Evolutionary conservation across 2,888 invertebrate species (phyloP).

Genomic region (Podabrus alpinus): DNA sequence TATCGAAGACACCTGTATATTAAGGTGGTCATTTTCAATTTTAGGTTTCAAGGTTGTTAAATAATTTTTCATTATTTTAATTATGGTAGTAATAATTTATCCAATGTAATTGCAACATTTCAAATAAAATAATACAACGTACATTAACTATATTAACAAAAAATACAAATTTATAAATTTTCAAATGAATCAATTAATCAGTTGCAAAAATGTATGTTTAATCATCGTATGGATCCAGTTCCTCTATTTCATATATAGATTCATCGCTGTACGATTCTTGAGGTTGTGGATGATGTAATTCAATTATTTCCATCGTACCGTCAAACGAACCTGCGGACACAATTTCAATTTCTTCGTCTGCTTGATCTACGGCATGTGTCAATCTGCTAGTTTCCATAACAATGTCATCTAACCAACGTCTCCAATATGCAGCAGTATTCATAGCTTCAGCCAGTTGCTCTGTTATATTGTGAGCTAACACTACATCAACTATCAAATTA

Average conservation of each 20-base stretch:
- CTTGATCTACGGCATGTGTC: constrained; percentile 24
- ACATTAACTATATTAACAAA: background rate
- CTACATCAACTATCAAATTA: constrained; percentile 47
- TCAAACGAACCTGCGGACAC: constrained; percentile 7
- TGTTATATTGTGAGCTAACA: constrained; percentile 47
- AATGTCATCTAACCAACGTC: constrained; percentile 46
- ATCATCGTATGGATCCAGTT: constrained; percentile 17
- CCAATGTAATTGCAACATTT: background rate
- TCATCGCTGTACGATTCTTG: constrained; percentile 30
- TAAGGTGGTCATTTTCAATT: background rate
- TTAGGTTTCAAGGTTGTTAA: background rate
- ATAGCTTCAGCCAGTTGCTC: constrained; percentile 49
- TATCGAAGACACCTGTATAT: constrained; percentile 14
- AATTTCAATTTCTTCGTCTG: constrained; percentile 2
- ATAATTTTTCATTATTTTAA: background rate
- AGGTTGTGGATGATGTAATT: constrained; percentile 4
- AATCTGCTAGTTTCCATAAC: constrained; percentile 43
- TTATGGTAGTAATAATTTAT: background rate
- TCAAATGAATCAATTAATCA: background rate
- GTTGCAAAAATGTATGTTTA: background rate
- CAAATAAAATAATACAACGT: background rate
- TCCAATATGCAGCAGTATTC: constrained; percentile 49
- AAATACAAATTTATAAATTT: background rate
- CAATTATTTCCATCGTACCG: constrained; percentile 12
- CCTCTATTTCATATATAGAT: constrained; percentile 41